These are phyloP conservation scores for Egretta garzetta DNA, from an alignment of 2,113 vertebrate species.

Conservation along the genomic window DNA sequence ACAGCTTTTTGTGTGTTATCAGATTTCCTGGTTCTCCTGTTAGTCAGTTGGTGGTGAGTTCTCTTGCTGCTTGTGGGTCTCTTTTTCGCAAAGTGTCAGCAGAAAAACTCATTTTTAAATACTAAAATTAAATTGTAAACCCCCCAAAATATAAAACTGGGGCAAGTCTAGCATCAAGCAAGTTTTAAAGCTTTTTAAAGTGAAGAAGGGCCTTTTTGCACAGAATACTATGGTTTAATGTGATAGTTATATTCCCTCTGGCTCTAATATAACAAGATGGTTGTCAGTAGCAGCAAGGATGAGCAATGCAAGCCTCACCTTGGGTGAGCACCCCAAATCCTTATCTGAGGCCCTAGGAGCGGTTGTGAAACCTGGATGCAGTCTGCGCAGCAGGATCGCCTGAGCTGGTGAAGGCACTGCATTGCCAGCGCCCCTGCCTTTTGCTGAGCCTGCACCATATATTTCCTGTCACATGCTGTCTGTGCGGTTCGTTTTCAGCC, in stretches of 20 bases:
- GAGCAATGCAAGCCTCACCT: neutral
- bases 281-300: neutral
- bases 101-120: neutral
- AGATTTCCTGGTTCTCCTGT: neutral
- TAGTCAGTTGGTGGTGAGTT: neutral
- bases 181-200: neutral
- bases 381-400: neutral
- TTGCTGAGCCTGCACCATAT: neutral
- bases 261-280: neutral
- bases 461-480: neutral
- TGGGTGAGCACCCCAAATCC: neutral
- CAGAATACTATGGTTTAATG: neutral
- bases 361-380: neutral
- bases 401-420: neutral
- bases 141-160: neutral
- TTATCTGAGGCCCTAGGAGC: neutral
- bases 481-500: neutral
- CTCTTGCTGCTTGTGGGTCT: neutral
- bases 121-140: neutral
- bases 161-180: neutral
- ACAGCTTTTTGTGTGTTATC: neutral
- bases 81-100: neutral
- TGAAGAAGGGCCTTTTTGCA: neutral
- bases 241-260: neutral
- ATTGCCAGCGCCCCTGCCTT: accelerated